Evolutionary conservation across 2,888 invertebrate genomes (phyloP), one percentile per base, ranked within the genome.

Genomic region (Apodemia zela): DNA sequence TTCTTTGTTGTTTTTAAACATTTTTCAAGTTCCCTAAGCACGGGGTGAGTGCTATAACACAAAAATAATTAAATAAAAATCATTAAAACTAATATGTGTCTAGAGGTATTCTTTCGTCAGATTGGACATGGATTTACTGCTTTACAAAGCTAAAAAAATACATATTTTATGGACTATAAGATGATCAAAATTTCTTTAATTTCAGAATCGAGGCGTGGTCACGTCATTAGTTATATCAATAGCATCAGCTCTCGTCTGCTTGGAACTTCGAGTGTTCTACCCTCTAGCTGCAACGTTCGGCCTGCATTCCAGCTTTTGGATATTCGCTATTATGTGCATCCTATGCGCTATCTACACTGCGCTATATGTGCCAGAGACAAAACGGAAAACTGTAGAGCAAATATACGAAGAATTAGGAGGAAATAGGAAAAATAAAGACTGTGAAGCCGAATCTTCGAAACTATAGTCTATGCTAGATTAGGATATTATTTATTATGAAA

Each of bases 191-290:
- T 8, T 3, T 35, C 0, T 21, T 33, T 61, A 15, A 17, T 57
- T 62, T 45, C 83, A 91, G 90, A 79, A 87, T 8, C 85, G 90
- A 2, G 89, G 90, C 35, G 89, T 89, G 6, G 89, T 90, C 0
- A 90, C 89, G 0, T 82, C 90, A 0, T 82, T 89, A 21, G 87
- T 89, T 0, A 90, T 89, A 47, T 81, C 90, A 0, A 84, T 87
- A 68, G 86, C 89, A 0, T 89, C 89, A 66, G 81, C 79, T 0
- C 73, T 89, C 1, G 89, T 88, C 45, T 89, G 89, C 1, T 69
- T 89, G 0, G 81, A 89, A 61, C 80, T 91, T 0, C 70, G 89
- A n/a, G 78, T 85, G 6, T 90, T 91, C 77, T 89, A 91, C 10
- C 89, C 89, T 0, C 68, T 90, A 4, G 84, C 82, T 0, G 67